phyloP scores from a whole-genome alignment of 2,888 invertebrate genomes.

The Synergus itoensis region DNA sequence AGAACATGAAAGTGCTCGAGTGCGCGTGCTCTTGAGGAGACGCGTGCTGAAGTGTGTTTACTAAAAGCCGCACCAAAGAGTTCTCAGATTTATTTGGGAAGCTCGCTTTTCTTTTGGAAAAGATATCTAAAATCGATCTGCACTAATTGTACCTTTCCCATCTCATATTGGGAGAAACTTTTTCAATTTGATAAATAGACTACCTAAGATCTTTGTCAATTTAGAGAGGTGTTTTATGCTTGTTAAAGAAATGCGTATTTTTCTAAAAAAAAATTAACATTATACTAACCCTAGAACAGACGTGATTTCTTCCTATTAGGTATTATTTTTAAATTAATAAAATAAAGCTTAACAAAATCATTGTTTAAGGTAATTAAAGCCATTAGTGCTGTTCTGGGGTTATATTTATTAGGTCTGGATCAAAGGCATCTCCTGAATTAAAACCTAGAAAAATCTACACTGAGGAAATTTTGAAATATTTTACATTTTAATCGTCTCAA shows the following conservation, averaged over 20 bases:
- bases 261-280: not conserved
- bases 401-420: too few relatives aligned
- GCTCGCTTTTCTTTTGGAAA: constrained; percentile 13
- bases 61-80: constrained; percentile 20
- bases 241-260: constrained; percentile 2
- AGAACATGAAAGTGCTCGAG: constrained; percentile 85
- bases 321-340: too few relatives aligned
- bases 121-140: not conserved
- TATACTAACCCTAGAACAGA: too few relatives aligned
- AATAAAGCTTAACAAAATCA: too few relatives aligned
- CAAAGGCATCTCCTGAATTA: not conserved
- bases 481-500: not conserved
- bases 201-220: not conserved
- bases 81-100: constrained; percentile 6
- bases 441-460: not conserved
- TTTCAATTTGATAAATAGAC: not conserved
- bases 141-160: not conserved
- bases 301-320: too few relatives aligned
- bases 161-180: not conserved
- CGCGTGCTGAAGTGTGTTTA: constrained; percentile 16
- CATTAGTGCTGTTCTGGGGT: too few relatives aligned
- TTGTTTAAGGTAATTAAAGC: too few relatives aligned
- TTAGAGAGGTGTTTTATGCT: not conserved
- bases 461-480: not conserved
- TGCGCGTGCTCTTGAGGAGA: constrained; percentile 83